phyloP scores from a whole-genome alignment of 2,888 invertebrate species.

The Nomada hirtipes region DNA sequence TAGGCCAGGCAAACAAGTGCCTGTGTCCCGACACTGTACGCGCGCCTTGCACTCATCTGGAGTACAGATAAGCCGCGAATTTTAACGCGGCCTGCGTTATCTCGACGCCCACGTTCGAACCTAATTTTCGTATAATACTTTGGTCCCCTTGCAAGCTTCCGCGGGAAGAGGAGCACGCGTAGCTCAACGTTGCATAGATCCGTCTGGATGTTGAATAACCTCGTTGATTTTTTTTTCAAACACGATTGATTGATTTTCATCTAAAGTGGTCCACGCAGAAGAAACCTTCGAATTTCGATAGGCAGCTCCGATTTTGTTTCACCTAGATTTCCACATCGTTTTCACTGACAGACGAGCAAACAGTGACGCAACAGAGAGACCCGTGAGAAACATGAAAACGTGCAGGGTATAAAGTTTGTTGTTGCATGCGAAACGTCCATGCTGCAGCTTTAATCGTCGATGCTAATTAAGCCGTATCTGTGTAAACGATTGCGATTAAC shows the following conservation, averaged over 20 bases:
- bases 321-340: background rate
- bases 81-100: background rate
- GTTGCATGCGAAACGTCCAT: conserved; percentile 12
- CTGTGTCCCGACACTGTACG: conserved; percentile 30
- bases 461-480: conserved; percentile 67
- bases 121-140: background rate
- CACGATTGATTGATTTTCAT: too few species aligned
- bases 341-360: background rate
- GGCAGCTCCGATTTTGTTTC: background rate
- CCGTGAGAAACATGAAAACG: conserved; percentile 29
- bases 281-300: too few species aligned
- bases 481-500: conserved; percentile 63
- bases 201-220: background rate
- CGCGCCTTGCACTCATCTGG: conserved; percentile 29
- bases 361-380: background rate
- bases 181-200: background rate
- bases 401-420: conserved; percentile 36
- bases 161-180: background rate
- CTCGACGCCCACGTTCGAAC: background rate
- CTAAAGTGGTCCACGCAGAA: too few species aligned
- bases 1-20: conserved; percentile 71
- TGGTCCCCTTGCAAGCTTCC: background rate
- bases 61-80: conserved; percentile 44
- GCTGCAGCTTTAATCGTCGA: conserved; percentile 50
- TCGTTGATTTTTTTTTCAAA: background rate